Percentiles rank a stretch among this genome's conserved stretches.
phyloP scores from a whole-genome alignment of 2,797 vertebrate species.

The Onychomys torridus region DNA sequence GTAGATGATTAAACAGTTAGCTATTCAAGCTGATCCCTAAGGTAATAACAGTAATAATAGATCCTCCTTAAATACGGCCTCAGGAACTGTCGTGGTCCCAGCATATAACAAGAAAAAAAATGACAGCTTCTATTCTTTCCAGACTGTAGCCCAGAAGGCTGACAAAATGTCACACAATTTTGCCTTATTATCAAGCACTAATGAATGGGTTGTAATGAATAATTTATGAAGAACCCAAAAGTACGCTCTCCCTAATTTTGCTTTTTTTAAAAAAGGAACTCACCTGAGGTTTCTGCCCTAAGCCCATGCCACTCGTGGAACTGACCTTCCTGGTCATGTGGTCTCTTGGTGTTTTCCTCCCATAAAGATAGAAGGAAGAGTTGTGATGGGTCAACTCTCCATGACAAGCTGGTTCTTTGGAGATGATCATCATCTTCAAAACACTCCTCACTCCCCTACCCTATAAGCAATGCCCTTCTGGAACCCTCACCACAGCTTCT shows the following conservation, averaged over 20 bases:
- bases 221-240: constrained; percentile 78
- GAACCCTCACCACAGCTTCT: background rate
- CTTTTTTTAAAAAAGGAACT: constrained; percentile 64
- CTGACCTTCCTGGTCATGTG: background rate
- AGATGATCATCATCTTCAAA: background rate
- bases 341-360: constrained; percentile 44
- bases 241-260: constrained; percentile 68
- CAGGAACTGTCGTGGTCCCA: background rate
- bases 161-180: constrained; percentile 84
- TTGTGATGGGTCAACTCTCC: background rate
- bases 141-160: constrained; percentile 65
- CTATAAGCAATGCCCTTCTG: background rate
- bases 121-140: constrained; percentile 77
- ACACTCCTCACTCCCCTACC: background rate
- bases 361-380: background rate
- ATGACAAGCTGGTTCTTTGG: background rate
- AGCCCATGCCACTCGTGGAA: background rate
- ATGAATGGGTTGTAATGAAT: constrained; percentile 80
- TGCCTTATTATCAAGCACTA: constrained; percentile 76
- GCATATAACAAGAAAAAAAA: constrained; percentile 69
- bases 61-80: background rate
- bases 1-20: constrained; percentile 24
- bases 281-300: constrained; percentile 36
- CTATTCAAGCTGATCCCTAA: constrained; percentile 11
- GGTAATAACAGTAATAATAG: constrained; percentile 67